Conservation (phyloP, 2,797 vertebrate species). For the Sebastes trivittatus region DNA sequence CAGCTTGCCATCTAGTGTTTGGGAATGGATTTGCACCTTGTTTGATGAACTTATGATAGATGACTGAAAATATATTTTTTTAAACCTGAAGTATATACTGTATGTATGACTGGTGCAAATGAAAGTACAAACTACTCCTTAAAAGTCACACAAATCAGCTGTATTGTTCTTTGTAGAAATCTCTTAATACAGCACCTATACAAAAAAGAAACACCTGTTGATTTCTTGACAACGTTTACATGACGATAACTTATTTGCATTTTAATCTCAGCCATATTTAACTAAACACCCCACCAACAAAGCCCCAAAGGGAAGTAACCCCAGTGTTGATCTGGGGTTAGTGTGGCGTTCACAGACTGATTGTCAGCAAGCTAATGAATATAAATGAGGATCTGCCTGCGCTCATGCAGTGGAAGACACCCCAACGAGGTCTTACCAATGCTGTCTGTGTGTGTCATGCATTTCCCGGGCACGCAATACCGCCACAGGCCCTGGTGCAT, state of each 20-base stretch:
- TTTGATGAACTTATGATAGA: background rate
- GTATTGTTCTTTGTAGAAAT: background rate
- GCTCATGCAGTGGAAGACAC: background rate
- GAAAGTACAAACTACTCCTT: background rate
- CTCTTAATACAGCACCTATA: background rate
- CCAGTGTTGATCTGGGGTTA: background rate
- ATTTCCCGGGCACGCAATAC: conserved; percentile 86
- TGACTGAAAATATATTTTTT: background rate
- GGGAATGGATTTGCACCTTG: background rate
- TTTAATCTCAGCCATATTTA: background rate
- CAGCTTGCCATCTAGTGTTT: conserved; percentile 29
- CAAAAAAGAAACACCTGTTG: background rate
- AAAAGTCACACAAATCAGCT: background rate
- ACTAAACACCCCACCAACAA: background rate
- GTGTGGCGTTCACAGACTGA: conserved; percentile 1
- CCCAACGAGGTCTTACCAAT: conserved; percentile 72
- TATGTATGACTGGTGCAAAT: background rate
- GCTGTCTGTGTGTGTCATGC: conserved; percentile 86
- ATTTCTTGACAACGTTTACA: background rate
- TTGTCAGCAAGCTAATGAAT: conserved; percentile 18
- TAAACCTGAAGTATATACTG: background rate
- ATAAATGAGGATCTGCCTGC: conserved; percentile 22
- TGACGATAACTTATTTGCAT: background rate
- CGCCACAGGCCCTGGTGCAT: conserved; percentile 89
- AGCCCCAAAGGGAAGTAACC: background rate